A percentile compares a stretch with the other conserved stretches of the same genome.
Evolutionary conservation across 2,797 vertebrate genomes (phyloP).

Genomic region (Gymnopithys bicolor): DNA sequence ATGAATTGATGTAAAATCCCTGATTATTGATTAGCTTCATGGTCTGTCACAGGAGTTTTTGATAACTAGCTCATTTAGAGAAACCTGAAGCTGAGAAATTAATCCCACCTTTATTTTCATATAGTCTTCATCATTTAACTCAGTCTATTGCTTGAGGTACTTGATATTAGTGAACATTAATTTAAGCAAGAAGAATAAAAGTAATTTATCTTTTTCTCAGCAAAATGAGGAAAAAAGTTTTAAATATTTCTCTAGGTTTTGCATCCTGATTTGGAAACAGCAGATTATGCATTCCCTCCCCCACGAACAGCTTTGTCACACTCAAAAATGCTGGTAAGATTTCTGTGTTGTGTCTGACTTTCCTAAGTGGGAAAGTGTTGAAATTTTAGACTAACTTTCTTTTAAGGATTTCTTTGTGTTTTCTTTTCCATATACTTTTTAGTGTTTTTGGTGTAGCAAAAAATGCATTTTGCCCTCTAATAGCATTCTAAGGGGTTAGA

Average conservation of each 20-base stretch:
- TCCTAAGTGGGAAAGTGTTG: not conserved
- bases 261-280: constrained; percentile 96
- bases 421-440: not conserved
- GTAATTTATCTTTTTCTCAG: not conserved
- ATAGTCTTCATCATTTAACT: not conserved
- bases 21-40: not conserved
- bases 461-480: not conserved
- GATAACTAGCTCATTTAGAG: not conserved
- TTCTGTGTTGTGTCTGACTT: constrained; percentile 36
- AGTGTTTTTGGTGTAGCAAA: not conserved
- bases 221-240: not conserved
- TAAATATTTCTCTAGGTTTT: constrained; percentile 84
- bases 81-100: not conserved
- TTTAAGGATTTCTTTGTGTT: not conserved
- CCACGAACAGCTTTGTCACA: constrained; percentile 91
- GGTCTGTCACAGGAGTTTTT: not conserved
- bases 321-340: constrained; percentile 94
- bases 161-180: not conserved
- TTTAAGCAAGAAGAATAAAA: not conserved
- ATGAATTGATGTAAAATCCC: not conserved
- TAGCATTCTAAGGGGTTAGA: not conserved
- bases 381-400: not conserved
- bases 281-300: constrained; percentile 97
- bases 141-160: not conserved
- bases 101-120: not conserved